Conservation (phyloP, 2,797 vertebrate species). For the Acanthurus leucopareius region DNA sequence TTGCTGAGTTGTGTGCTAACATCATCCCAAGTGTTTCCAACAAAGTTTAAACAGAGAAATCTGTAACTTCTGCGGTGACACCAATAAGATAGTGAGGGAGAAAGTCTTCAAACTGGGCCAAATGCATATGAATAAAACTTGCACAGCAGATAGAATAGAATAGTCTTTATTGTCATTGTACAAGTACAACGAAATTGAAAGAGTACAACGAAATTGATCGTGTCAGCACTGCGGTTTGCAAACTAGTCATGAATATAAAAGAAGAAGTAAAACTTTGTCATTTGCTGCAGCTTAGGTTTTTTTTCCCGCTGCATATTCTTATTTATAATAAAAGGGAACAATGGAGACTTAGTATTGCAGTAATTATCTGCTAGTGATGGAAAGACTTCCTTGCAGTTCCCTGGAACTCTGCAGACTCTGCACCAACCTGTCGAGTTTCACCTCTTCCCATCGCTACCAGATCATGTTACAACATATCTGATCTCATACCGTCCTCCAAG, state of each 20-base stretch:
- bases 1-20: no score
- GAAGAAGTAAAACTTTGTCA: background rate
- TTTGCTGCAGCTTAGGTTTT: no score
- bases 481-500: accelerated
- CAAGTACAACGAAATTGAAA: no score
- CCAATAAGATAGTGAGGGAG: no score
- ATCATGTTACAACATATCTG: background rate
- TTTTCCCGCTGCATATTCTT: background rate
- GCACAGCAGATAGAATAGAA: no score
- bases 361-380: background rate
- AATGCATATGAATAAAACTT: no score
- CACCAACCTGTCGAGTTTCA: background rate
- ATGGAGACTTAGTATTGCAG: background rate
- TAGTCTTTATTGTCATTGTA: no score
- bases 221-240: background rate
- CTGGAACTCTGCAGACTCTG: background rate
- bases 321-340: background rate
- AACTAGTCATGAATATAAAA: background rate
- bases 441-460: accelerated
- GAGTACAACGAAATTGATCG: no score
- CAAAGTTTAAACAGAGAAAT: no score
- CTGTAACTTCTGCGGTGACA: no score
- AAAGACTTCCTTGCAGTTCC: background rate
- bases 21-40: no score
- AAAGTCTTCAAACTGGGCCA: no score